Base-by-base conservation (phyloP, 37 sponge, comb jelly and placozoan genomes). In the Trichoplax adhaerens region DNA sequence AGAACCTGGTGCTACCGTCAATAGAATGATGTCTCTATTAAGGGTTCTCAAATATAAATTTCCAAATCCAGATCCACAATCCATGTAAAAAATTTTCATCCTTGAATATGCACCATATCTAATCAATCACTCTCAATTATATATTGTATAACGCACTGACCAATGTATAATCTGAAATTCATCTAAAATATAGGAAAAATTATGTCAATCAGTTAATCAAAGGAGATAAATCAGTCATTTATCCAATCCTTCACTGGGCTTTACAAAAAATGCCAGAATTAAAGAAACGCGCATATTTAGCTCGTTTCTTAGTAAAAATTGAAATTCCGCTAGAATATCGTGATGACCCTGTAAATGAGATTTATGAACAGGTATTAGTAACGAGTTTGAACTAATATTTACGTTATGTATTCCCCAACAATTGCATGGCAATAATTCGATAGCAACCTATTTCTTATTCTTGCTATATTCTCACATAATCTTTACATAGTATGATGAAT, bases 281-380 rank as follows among this genome's bases (percentile, higher is more conserved):
- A 53, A 94, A 94, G 69, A 94, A 81, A 56, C 63, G 95, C 10
- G 87, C 91, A 5, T 89, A 94, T 54, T 77, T 94, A 5, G 82
- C 95, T 54, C 76, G 76, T 74, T 98, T 77, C 67, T 81, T 98
- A 48, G 87, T 82, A 8, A 89, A 73, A 74, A 84, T 98, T 49
- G 94, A 98, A 1, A 79, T 98, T 2, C 99, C 94, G 0, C 60
- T 80, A 8, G 99, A 98, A 46, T 68, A 82, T 64, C 94, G 87
- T 61, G 94, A 98, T 69, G 94, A 98, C 0, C 68, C 71, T 73
- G 71, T 78, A 5, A 72, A 67, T 3, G 68, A 76, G 56, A 72
- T 76, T 5, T 47, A 78, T 53, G 48, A 77, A 5, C 66, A 65
- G 56, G 83, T 86, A 72, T 29, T 29, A 29, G 29, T 29, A 29